Evolutionary conservation across 1,140 invertebrate genomes (phyloP).

Genomic region (Zaprionus capensis): DNA sequence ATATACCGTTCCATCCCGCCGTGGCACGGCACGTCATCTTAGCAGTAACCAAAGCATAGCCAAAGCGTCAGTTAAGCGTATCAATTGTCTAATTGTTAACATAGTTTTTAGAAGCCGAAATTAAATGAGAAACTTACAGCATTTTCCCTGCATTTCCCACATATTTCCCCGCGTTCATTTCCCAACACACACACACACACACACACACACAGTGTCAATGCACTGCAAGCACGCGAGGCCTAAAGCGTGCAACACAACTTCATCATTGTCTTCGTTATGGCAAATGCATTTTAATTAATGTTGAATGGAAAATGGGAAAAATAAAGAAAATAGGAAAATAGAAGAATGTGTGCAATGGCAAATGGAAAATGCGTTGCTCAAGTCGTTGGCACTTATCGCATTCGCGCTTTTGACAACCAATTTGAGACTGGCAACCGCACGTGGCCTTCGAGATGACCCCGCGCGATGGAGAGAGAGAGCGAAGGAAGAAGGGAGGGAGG

Average conservation of each 20-base stretch:
- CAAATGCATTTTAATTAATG: constrained; percentile 74
- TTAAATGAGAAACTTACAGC: constrained; percentile 36
- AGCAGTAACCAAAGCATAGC: constrained; percentile 68
- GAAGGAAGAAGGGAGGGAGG: neutral
- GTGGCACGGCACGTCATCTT: neutral
- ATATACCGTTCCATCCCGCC: neutral
- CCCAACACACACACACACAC: neutral
- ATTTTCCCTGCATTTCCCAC: constrained; percentile 38
- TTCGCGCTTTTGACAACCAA: constrained; percentile 74
- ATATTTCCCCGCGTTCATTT: constrained; percentile 33
- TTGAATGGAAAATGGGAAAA: constrained; percentile 14
- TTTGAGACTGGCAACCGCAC: constrained; percentile 64
- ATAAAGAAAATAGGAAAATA: neutral
- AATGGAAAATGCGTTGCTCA: constrained; percentile 25
- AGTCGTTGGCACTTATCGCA: constrained; percentile 57
- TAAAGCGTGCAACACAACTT: constrained; percentile 16
- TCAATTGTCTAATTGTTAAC: constrained; percentile 49
- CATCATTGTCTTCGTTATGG: constrained; percentile 38
- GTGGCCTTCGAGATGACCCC: constrained; percentile 63
- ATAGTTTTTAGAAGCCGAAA: constrained; percentile 37
- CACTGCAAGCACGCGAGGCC: constrained; percentile 60
- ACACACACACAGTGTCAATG: constrained; percentile 55
- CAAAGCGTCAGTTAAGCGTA: constrained; percentile 55
- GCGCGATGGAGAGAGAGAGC: constrained; percentile 11
- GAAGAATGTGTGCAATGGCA: neutral